Evolutionary conservation across 2,888 invertebrate genomes (phyloP).

Genomic region (Panzeria rudis): DNA sequence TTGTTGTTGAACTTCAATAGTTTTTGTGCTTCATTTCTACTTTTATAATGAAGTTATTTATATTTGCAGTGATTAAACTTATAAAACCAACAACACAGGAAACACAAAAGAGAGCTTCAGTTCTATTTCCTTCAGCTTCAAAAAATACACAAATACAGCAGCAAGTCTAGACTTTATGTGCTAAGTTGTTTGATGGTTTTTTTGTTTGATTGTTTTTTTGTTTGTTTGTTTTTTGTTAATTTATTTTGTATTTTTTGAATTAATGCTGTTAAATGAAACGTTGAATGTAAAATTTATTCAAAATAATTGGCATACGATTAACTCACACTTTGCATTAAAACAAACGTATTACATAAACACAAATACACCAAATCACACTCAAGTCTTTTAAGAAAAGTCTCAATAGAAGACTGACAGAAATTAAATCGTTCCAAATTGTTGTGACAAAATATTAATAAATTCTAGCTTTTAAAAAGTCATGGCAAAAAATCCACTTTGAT

Average conservation of each 20-base stretch:
- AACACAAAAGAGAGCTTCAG: conserved; percentile 2
- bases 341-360: neutral
- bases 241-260: neutral
- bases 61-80: conserved; percentile 57
- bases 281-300: conserved; percentile 68
- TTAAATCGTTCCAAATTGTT: neutral
- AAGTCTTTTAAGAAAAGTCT: neutral
- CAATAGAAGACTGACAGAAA: conserved; percentile 3
- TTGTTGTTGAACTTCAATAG: conserved; percentile 4
- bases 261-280: conserved; percentile 30
- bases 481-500: too few species aligned
- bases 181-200: too few species aligned
- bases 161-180: conserved; percentile 65
- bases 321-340: conserved; percentile 37
- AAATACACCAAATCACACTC: neutral
- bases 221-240: neutral
- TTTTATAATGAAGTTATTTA: conserved; percentile 59
- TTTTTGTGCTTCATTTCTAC: conserved; percentile 40
- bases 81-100: conserved; percentile 31
- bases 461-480: too few species aligned
- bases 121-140: conserved; percentile 10
- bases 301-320: conserved; percentile 71
- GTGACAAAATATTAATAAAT: too few species aligned
- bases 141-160: neutral
- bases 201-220: conserved; percentile 43